phyloP scores from a whole-genome alignment of 2,888 invertebrate species.

The Bimastos eiseni region DNA sequence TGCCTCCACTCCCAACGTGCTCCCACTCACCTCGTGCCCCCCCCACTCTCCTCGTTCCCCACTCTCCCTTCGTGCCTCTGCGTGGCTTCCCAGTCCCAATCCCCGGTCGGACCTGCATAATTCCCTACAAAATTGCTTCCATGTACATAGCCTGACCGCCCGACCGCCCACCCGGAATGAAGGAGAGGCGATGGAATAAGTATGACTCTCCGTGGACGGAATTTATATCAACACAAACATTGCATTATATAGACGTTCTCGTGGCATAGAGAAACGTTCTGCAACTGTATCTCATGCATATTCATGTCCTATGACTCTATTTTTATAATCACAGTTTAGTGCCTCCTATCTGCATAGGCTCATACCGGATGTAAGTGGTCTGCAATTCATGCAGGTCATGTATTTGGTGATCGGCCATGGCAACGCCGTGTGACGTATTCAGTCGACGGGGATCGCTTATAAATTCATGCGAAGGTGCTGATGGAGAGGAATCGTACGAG shows the following conservation, averaged over 20 bases:
- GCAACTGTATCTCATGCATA: slow-evolving; percentile 4
- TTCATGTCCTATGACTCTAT: background rate
- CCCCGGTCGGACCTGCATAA: slow-evolving; percentile 15
- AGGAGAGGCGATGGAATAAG: slow-evolving; percentile 13
- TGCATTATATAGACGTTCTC: background rate
- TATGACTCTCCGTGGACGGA: background rate
- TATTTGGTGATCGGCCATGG: background rate
- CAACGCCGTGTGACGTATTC: background rate
- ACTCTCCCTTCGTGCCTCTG: background rate
- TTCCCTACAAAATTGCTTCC: slow-evolving; percentile 13
- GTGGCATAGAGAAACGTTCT: background rate
- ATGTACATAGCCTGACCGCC: background rate
- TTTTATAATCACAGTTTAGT: background rate
- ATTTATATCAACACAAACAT: background rate
- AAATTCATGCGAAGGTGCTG: background rate
- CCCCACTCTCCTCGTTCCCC: no score
- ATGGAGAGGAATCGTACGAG: background rate
- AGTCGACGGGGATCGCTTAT: background rate
- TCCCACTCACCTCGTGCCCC: background rate
- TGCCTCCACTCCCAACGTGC: background rate
- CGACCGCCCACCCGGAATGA: background rate
- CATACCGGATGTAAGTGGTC: background rate
- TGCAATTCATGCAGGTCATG: background rate
- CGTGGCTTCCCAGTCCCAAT: background rate
- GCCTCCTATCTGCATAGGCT: background rate